Evolutionary conservation across 1,140 invertebrate genomes (phyloP).

Genomic region (Ips nitidus): DNA sequence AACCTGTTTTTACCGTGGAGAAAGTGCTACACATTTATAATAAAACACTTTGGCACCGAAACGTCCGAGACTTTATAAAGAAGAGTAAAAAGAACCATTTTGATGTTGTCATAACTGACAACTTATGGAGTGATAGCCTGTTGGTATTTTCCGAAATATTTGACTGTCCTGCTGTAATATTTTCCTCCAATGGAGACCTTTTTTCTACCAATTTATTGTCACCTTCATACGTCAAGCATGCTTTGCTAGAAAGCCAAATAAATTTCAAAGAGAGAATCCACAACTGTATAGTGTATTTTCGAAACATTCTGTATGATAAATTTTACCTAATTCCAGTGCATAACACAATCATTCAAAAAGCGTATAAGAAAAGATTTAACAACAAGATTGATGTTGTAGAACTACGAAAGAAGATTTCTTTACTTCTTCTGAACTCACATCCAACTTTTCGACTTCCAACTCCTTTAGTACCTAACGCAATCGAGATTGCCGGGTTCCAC

Average conservation of each 20-base stretch:
- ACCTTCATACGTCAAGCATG: background rate
- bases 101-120: background rate
- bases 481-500: conserved; percentile 54
- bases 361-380: background rate
- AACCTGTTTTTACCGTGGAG: background rate
- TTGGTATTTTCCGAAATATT: background rate
- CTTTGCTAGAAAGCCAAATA: background rate
- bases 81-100: background rate
- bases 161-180: background rate
- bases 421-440: background rate
- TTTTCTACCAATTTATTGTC: background rate
- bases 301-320: background rate
- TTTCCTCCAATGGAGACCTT: background rate
- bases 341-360: background rate
- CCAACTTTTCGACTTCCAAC: background rate
- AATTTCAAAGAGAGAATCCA: background rate
- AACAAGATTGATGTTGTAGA: background rate
- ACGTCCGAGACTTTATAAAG: background rate
- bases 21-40: background rate
- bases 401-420: background rate
- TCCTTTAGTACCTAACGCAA: conserved; percentile 52
- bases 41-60: background rate
- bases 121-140: background rate
- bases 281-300: background rate
- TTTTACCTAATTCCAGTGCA: background rate